phyloP scores from a whole-genome alignment of 2,797 vertebrate genomes.

The Anas flavirostris region DNA sequence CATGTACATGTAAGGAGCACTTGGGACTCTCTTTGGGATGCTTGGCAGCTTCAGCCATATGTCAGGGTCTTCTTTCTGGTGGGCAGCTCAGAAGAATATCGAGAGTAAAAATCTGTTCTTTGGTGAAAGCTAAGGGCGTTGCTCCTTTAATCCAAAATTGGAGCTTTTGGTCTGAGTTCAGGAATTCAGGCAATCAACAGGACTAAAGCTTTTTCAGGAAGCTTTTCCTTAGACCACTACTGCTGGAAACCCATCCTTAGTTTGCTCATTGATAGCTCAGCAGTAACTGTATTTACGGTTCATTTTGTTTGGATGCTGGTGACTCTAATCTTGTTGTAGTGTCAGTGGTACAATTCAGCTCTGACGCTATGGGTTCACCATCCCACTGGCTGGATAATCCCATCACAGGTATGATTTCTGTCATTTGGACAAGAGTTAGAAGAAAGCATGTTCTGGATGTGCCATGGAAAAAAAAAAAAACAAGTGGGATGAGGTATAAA shows the following conservation, averaged over 20 bases:
- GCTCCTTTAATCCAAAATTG: neutral
- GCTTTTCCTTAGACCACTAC: neutral
- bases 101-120: neutral
- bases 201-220: neutral
- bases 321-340: neutral
- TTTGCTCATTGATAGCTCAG: neutral
- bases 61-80: neutral
- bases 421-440: neutral
- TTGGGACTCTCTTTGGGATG: neutral
- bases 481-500: neutral
- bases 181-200: neutral
- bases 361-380: neutral
- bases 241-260: neutral
- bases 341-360: neutral
- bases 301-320: neutral
- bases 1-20: neutral
- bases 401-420: neutral
- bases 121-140: neutral
- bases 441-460: neutral
- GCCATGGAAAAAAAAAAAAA: neutral
- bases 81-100: neutral
- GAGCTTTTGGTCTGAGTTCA: neutral
- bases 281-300: neutral
- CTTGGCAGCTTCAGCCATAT: neutral
- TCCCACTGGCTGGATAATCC: conserved; percentile 37